Evolutionary conservation across 2,797 vertebrate species (phyloP), one percentile per base, ranked within the genome.

Genomic region (Intellagama lesueurii): DNA sequence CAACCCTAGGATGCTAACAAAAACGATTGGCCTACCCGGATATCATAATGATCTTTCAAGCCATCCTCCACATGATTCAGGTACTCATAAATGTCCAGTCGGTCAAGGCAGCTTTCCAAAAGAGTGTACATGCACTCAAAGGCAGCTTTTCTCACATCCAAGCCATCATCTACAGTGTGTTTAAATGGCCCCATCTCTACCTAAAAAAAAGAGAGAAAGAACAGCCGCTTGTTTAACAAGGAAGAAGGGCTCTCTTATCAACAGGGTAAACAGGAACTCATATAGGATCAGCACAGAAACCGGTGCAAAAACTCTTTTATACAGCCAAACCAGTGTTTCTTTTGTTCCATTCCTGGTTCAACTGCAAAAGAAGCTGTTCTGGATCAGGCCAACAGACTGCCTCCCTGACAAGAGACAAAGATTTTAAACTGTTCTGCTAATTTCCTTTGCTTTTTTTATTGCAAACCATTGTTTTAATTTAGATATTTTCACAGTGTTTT

Each of bases 141-240:
- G 4, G 99, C 99, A 0, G 98, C 98, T 94, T 99, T 99, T 91
- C 99, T 97, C 73, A 99, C 97, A 0, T 99, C 99, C 56, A 99
- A 95, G 24, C 99, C 99, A 0, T 99, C 99, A 0, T 99, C 99
- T 89, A 99, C 98, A 0, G 98, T 98, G 95, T 99, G 99, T 93
- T 99, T 99, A 94, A 99, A 99, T 0, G 98, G 99, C 52, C 99
- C 99, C 99, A 99, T 99, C 97, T 99, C 99, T 89, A 99, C 99
- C 99, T 99, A 93, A 86, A 87, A 84, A 80, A 19, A 16, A 30
- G 69, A 56, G 5, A 14, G 82, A 56, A 40, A 70, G 60, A 22
- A 5, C 2, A 49, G 9, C 40, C 47, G 35, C 22, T 64, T 49
- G 32, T 85, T 73, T 52, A 77, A 9, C 70, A 80, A 5, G 24